Percentiles rank a stretch among this genome's conserved stretches.
These are phyloP conservation scores for Sebastes taczanowskii DNA, from an alignment of 2,797 vertebrate species.

Conservation along the genomic window DNA sequence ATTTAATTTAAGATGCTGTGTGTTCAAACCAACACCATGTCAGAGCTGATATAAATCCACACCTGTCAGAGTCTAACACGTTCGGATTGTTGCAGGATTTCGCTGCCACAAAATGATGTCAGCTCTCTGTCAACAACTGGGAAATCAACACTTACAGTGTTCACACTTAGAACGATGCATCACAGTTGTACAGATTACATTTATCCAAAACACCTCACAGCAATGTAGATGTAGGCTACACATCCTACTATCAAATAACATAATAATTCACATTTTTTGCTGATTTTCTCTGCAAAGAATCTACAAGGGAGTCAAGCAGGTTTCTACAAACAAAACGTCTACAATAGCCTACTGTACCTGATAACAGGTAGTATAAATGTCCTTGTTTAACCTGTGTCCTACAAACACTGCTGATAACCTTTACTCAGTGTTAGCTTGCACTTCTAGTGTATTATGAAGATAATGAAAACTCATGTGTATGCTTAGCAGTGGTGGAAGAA, in stretches of 20 bases:
- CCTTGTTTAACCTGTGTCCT: not conserved
- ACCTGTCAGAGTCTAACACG: not conserved
- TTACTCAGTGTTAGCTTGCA: not conserved
- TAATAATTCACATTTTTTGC: not conserved
- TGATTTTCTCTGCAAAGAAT: not conserved
- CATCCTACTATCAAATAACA: not conserved
- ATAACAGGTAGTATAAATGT: not conserved
- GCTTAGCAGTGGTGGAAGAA: no score
- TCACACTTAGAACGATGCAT: not conserved
- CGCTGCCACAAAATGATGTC: not conserved
- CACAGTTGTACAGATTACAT: not conserved
- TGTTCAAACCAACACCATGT: not conserved
- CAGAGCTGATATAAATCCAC: constrained; percentile 7
- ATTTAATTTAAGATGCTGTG: not conserved
- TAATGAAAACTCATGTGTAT: not conserved
- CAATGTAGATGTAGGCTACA: not conserved
- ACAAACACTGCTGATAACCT: not conserved
- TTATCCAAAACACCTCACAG: not conserved
- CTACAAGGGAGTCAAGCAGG: not conserved
- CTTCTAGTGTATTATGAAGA: not conserved
- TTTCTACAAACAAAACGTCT: not conserved
- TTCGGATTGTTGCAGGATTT: not conserved
- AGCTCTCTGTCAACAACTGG: not conserved
- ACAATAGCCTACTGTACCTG: not conserved
- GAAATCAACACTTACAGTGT: not conserved